Base-by-base conservation (phyloP, 2,888 invertebrate genomes). In the Pachymerium ferrugineum region DNA sequence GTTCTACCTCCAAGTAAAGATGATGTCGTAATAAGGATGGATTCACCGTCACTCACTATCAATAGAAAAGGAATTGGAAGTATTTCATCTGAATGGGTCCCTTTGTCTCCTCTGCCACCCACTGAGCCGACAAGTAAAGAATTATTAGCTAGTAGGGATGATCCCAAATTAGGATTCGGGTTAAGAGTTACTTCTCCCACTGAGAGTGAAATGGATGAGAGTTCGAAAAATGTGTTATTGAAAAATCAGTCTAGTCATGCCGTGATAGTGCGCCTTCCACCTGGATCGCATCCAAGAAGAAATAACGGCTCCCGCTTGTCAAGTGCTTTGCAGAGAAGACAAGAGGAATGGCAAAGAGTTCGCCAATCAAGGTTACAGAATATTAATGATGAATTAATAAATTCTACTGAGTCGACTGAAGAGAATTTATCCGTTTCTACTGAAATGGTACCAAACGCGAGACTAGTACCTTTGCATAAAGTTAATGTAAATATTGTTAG, bases 191-290 rank as follows among this genome's bases (percentile, higher is more conserved):
- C 62, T 2, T 62, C 62, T 14, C 22, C 62, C 4, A 28, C 22
- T 1, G 12, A 22, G 28, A 12, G 25, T 1, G 28, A 2, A 6
- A 25, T 1, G 10, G 62, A 28, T 62, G 12, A 1, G 1, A 28
- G 25, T 25, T 28, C 62, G 28, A 62, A 22, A 14, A 16, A 38
- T 12, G 38, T 38, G 12, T n/a, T 30, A 16, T 33, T 38, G n/a
- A 31, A 38, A 33, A 71, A 71, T 25, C 71, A 71, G 42, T 71
- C 71, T 28, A 71, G 71, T 35, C 71, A 71, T 16, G 71, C 71
- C 22, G 28, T 71, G 28, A 42, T 71, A 33, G 42, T 71, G 28
- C 10, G 71, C 19, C 42, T 71, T 19, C 71, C 71, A 14, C 71
- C 71, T 19, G 35, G 71, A 22, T 33, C 71, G 16, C 35, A 35